Evolutionary conservation across 1,140 invertebrate genomes (phyloP).

Genomic region (Zaprionus gabonicus): DNA sequence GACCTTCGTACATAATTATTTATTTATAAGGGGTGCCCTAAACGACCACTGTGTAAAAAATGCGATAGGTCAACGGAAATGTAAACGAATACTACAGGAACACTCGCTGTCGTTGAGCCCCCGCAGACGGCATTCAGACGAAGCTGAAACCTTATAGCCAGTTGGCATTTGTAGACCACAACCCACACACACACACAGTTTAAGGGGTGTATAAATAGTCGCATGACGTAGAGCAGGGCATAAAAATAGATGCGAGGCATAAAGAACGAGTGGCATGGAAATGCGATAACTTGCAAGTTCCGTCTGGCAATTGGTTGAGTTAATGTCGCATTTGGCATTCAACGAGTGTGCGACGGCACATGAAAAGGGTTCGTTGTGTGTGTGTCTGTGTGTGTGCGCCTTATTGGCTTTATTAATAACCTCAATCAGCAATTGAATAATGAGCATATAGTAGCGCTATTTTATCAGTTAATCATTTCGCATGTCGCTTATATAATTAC

Average conservation of each 20-base stretch:
- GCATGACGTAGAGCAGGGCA: constrained; percentile 31
- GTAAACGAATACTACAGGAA: background rate
- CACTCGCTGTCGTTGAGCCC: background rate
- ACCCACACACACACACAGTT: background rate
- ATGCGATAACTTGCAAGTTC: constrained; percentile 39
- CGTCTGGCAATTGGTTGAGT: constrained; percentile 26
- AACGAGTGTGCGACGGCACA: background rate
- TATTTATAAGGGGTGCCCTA: constrained; percentile 59
- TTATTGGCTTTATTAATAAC: constrained; percentile 23
- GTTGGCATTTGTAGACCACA: constrained; percentile 13
- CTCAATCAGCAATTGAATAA: constrained; percentile 22
- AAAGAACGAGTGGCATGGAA: constrained; percentile 32
- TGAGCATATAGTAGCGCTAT: background rate
- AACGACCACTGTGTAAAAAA: constrained; percentile 39
- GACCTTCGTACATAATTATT: constrained; percentile 67
- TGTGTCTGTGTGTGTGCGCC: background rate
- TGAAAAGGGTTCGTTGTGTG: constrained; percentile 9
- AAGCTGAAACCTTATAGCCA: constrained; percentile 19
- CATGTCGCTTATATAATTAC: constrained; percentile 3
- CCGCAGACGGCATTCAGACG: background rate
- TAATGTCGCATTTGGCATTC: constrained; percentile 34
- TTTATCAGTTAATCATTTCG: background rate
- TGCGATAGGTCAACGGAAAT: constrained; percentile 48
- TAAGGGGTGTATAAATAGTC: constrained; percentile 18
- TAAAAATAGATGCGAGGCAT: constrained; percentile 40